Percentiles rank a stretch among this genome's conserved stretches.
Conservation (phyloP, 2,888 invertebrate genomes). For the Cephus rjabovi region DNA sequence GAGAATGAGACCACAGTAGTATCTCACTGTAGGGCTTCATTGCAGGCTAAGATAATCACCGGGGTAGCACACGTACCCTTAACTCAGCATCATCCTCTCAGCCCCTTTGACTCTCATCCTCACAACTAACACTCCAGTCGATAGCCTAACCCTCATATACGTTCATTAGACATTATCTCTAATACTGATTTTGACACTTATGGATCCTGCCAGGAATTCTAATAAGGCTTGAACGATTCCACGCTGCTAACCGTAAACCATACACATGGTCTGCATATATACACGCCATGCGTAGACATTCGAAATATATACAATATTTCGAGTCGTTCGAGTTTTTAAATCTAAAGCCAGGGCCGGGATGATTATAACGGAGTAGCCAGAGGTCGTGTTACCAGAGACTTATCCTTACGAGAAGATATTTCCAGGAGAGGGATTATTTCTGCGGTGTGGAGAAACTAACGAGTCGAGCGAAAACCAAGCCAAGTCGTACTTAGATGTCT, state of each 20-base stretch:
- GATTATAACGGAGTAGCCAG: conserved; percentile 3
- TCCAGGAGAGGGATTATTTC: background rate
- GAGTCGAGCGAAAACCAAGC: background rate
- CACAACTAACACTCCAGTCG: background rate
- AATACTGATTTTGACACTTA: too few relatives aligned
- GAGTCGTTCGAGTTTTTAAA: too few relatives aligned
- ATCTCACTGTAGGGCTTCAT: conserved; percentile 6
- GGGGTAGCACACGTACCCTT: conserved; percentile 26
- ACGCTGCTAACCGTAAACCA: too few relatives aligned
- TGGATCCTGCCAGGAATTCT: too few relatives aligned
- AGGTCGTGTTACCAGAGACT: background rate
- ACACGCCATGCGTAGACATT: too few relatives aligned
- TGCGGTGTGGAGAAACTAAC: background rate
- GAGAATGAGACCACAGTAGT: conserved; percentile 5
- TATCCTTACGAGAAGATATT: too few relatives aligned
- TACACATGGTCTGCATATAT: too few relatives aligned
- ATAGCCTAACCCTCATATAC: too few relatives aligned
- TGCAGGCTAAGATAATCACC: conserved; percentile 42
- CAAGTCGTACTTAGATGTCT: background rate
- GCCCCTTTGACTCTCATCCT: conserved; percentile 2
- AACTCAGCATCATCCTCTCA: conserved; percentile 10
- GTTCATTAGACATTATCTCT: too few relatives aligned
- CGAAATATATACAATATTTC: too few relatives aligned
- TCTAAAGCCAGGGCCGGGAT: background rate
- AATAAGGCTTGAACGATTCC: too few relatives aligned